These are phyloP conservation scores for Prietella phreatophila DNA, from an alignment of 2,113 vertebrate genomes.

Conservation along the genomic window DNA sequence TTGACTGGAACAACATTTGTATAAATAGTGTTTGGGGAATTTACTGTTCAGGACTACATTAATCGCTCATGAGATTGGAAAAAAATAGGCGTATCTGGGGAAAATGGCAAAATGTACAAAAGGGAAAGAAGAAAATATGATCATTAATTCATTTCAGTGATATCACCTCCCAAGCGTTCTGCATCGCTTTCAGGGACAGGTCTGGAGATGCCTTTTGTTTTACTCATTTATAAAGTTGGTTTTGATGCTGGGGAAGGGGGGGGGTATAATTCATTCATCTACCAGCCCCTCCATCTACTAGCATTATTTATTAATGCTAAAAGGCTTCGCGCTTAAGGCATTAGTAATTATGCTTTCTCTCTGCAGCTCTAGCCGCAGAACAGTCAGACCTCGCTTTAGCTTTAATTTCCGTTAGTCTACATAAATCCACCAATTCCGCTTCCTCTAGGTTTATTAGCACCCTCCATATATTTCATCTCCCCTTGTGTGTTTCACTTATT, in stretches of 20 bases:
- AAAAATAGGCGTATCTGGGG: neutral
- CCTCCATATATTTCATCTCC: slow-evolving; percentile 54
- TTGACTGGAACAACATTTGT: slow-evolving; percentile 22
- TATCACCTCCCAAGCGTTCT: neutral
- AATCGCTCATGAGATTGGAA: slow-evolving; percentile 23
- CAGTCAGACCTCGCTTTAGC: slow-evolving; percentile 40
- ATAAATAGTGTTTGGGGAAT: slow-evolving; percentile 40
- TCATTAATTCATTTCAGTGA: slow-evolving; percentile 33
- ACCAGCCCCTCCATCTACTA: slow-evolving; percentile 47
- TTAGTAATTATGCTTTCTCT: slow-evolving; percentile 54
- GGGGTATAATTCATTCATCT: slow-evolving; percentile 22
- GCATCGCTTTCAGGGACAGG: neutral
- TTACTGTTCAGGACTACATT: slow-evolving; percentile 27
- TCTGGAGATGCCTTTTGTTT: slow-evolving; percentile 33
- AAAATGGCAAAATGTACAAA: neutral
- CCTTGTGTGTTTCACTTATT: slow-evolving; percentile 60
- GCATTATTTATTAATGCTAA: slow-evolving; percentile 57
- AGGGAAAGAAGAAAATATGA: neutral
- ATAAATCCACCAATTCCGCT: slow-evolving; percentile 53
- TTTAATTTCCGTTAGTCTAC: slow-evolving; percentile 53
- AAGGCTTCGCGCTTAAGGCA: slow-evolving; percentile 50
- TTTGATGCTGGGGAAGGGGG: slow-evolving; percentile 39
- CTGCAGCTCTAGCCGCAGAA: slow-evolving; percentile 16
- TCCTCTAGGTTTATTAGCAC: slow-evolving; percentile 58
- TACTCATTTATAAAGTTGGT: slow-evolving; percentile 46